Percentiles rank a stretch among this genome's conserved stretches.
phyloP scores from a whole-genome alignment of 2,888 invertebrate genomes.

The Athetis lepigone region DNA sequence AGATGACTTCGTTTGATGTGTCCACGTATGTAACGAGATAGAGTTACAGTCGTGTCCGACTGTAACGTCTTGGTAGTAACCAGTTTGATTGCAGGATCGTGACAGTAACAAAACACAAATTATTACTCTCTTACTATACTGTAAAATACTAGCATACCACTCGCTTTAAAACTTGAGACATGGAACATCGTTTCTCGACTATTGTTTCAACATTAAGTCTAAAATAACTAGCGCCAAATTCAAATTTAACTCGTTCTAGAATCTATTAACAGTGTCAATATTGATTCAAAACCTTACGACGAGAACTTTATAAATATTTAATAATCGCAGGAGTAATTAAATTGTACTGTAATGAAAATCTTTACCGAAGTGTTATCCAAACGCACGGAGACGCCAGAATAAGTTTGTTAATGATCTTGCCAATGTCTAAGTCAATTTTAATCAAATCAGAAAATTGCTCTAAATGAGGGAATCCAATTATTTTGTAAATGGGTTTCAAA shows the following conservation, averaged over 20 bases:
- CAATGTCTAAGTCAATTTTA: constrained; percentile 71
- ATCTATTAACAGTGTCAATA: constrained; percentile 45
- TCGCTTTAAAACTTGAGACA: constrained; percentile 28
- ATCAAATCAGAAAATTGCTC: constrained; percentile 73
- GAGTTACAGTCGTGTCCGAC: constrained; percentile 38
- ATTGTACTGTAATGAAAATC: constrained; percentile 61
- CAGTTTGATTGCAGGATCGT: constrained; percentile 47
- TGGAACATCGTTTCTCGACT: constrained; percentile 23
- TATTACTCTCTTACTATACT: constrained; percentile 10
- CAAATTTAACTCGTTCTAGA: constrained; percentile 30
- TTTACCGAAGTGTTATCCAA: constrained; percentile 64
- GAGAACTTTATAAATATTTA: constrained; percentile 57
- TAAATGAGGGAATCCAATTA: constrained; percentile 77
- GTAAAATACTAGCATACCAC: constrained; percentile 2
- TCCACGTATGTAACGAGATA: constrained; percentile 18
- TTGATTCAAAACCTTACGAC: constrained; percentile 42
- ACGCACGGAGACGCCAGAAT: constrained; percentile 55
- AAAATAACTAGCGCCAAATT: constrained; percentile 34
- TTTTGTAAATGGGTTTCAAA: constrained; percentile 75
- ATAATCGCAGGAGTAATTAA: constrained; percentile 59
- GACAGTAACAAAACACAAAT: constrained; percentile 42
- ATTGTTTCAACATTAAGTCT: constrained; percentile 19
- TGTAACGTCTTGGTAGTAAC: constrained; percentile 35
- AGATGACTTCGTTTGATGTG: constrained; percentile 29
- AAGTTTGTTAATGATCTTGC: constrained; percentile 67